A percentile compares a stretch with the other conserved stretches of the same genome.
Evolutionary conservation across 2,113 vertebrate genomes (phyloP).

Genomic region (Hemicordylus capensis): DNA sequence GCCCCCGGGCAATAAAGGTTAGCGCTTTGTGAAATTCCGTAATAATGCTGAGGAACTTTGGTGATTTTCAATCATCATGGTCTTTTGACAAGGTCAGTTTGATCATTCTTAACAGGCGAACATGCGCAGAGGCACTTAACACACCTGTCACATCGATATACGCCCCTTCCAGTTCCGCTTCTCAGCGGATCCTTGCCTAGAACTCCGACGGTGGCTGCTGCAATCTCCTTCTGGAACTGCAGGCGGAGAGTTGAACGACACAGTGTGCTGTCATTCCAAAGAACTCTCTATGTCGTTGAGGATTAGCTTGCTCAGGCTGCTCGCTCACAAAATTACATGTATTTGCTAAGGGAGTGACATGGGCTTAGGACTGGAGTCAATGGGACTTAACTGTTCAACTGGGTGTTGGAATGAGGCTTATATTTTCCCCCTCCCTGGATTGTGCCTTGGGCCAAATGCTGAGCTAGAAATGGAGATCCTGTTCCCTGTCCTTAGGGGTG

Average conservation of each 20-base stretch:
- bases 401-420: background rate
- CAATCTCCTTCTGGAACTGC: background rate
- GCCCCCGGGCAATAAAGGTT: constrained; percentile 67
- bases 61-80: constrained; percentile 56
- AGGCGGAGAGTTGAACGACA: background rate
- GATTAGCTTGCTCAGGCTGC: background rate
- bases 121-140: background rate
- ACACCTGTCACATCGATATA: background rate
- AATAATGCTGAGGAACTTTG: constrained; percentile 64
- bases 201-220: background rate
- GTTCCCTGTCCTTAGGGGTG: too few species aligned
- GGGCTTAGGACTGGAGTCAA: background rate
- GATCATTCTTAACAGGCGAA: constrained; percentile 43
- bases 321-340: background rate
- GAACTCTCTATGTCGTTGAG: background rate
- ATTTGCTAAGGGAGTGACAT: background rate
- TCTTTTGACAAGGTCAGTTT: constrained; percentile 63
- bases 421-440: too few species aligned
- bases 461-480: too few species aligned
- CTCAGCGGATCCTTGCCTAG: background rate
- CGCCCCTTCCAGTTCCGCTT: too few species aligned
- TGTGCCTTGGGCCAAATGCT: too few species aligned
- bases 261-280: background rate
- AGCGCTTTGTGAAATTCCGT: constrained; percentile 69
- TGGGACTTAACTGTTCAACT: background rate